Percentiles rank a stretch among this genome's conserved stretches.
Evolutionary conservation across 2,113 vertebrate species (phyloP).

Genomic region (Misgurnus anguillicaudatus): DNA sequence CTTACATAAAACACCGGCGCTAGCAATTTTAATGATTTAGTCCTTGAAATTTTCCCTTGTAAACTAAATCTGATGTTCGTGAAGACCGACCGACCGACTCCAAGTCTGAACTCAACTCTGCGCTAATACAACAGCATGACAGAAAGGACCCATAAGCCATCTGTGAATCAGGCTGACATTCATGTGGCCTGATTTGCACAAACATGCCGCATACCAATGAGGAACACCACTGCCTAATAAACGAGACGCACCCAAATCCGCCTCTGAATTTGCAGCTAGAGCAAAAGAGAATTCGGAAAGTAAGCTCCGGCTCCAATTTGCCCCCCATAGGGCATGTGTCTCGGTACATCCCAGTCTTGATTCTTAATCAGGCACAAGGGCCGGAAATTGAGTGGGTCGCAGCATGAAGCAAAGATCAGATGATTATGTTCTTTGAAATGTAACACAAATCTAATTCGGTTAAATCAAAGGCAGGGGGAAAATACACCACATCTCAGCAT

Average conservation of each 20-base stretch:
- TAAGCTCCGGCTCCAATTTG: not conserved
- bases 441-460: conserved; percentile 28
- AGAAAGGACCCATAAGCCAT: conserved; percentile 48
- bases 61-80: conserved; percentile 46
- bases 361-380: conserved; percentile 44
- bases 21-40: conserved; percentile 51
- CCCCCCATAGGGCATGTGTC: conserved; percentile 19
- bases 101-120: conserved; percentile 24
- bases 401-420: conserved; percentile 31
- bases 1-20: conserved; percentile 43
- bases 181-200: conserved; percentile 48
- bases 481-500: conserved; percentile 6
- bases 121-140: conserved; percentile 37
- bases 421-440: conserved; percentile 43
- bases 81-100: not conserved
- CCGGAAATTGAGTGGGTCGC: conserved; percentile 23
- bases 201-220: conserved; percentile 53
- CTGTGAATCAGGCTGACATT: conserved; percentile 46
- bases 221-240: conserved; percentile 22
- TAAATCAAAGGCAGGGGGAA: not conserved
- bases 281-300: not conserved
- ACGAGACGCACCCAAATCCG: conserved; percentile 35
- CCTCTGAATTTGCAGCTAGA: not conserved
- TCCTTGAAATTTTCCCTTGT: conserved; percentile 45
- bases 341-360: conserved; percentile 18